Conservation (phyloP, 2,113 vertebrate species). For the Chroicocephalus ridibundus region DNA sequence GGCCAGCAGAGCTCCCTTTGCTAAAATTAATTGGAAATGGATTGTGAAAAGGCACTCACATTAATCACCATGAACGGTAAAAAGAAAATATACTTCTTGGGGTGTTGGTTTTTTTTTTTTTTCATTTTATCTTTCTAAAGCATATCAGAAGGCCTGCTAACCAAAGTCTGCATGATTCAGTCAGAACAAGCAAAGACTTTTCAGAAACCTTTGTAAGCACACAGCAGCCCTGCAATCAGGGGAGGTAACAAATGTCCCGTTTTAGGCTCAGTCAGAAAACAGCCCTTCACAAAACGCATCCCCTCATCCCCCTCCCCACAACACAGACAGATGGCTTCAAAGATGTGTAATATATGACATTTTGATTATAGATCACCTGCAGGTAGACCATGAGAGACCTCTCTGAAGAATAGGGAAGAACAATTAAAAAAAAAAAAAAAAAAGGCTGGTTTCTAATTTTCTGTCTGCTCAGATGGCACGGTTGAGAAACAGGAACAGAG, state of each 20-base stretch:
- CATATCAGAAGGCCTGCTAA: neutral
- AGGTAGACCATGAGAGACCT: neutral
- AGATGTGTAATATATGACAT: neutral
- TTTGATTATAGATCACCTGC: neutral
- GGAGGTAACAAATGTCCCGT: neutral
- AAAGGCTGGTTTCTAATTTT: neutral
- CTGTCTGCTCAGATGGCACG: neutral
- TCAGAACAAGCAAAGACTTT: neutral
- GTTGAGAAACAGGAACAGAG: neutral
- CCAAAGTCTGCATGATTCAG: neutral
- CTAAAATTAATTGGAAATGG: constrained; percentile 49
- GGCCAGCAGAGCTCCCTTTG: neutral
- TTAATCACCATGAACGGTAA: constrained; percentile 6
- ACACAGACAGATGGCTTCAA: neutral
- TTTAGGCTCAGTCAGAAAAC: neutral
- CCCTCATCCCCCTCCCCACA: fast-evolving
- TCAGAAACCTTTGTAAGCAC: neutral
- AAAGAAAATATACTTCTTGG: neutral
- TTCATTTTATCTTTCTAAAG: constrained; percentile 8
- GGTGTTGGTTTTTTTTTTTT: neutral
- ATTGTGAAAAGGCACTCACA: constrained; percentile 19
- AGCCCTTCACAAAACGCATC: neutral
- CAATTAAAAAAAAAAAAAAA: neutral
- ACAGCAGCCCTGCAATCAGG: neutral
- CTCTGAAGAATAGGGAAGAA: neutral